phyloP scores from a whole-genome alignment of 2,797 vertebrate genomes.

The Botia almorhae region DNA sequence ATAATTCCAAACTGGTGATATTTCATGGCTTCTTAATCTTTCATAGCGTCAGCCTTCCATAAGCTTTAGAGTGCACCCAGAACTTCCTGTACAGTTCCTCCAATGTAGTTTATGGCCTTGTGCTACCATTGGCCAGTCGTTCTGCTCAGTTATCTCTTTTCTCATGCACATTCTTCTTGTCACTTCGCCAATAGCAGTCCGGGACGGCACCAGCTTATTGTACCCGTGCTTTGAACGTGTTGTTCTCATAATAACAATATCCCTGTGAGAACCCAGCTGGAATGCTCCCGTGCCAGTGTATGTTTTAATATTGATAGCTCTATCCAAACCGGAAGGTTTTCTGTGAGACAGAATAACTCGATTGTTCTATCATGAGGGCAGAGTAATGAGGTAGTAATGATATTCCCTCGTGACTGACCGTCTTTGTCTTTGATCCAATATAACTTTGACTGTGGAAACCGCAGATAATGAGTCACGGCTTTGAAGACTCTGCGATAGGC shows the following conservation, averaged over 20 bases:
- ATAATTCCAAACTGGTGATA: slow-evolving; percentile 49
- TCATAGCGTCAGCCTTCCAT: slow-evolving; percentile 20
- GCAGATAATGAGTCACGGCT: slow-evolving; percentile 67
- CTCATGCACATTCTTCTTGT: slow-evolving; percentile 10
- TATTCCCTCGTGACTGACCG: slow-evolving; percentile 20
- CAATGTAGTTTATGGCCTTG: background rate
- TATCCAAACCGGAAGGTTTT: slow-evolving; percentile 42
- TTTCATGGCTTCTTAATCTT: slow-evolving; percentile 56
- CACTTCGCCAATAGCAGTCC: background rate
- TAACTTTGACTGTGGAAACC: slow-evolving; percentile 59
- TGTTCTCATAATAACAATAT: slow-evolving; percentile 32
- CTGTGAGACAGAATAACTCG: slow-evolving; percentile 36
- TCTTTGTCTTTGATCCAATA: slow-evolving; percentile 61
- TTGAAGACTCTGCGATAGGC: slow-evolving; percentile 59
- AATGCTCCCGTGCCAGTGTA: background rate
- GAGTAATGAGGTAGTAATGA: slow-evolving; percentile 45
- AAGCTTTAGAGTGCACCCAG: slow-evolving; percentile 9
- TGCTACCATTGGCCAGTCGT: background rate
- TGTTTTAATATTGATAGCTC: slow-evolving; percentile 25
- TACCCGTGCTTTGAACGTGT: background rate
- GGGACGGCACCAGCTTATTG: slow-evolving; percentile 15
- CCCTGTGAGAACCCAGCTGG: slow-evolving; percentile 27
- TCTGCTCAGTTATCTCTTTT: slow-evolving; percentile 12
- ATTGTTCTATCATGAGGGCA: slow-evolving; percentile 42
- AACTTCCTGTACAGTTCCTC: slow-evolving; percentile 4